Base-by-base conservation (phyloP, 2,888 invertebrate genomes). In the Gandaritis pyraliata region DNA sequence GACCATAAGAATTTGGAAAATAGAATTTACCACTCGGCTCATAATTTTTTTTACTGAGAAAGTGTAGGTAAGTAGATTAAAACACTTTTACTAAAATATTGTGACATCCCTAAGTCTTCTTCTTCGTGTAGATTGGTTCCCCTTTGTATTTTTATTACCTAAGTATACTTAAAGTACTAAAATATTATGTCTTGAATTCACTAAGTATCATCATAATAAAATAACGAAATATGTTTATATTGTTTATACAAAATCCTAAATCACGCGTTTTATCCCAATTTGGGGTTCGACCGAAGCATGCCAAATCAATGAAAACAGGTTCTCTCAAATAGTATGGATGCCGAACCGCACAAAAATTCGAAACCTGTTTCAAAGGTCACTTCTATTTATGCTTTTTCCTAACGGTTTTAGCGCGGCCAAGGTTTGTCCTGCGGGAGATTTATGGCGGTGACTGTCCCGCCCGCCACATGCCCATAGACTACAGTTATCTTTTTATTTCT, bases 341-440 rank as follows among this genome's bases (percentile, higher is more conserved):
- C 45, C 50, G 60, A 54, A 50, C 39, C 57, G 43, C 47, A 46
- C 47, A 39, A 45, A 43, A 53, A 41, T 54, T 4, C 36, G 33
- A 13, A 54, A 58, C 63, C 58, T 29, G 63, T 55, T 58, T 46
- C 51, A 55, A 51, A 63, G 63, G 63, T 63, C 55, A 55, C 58
- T 55, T 47, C 58, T 58, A 63, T 63, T 59, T 61, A 51, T 55
- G 62, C 61, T 64, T 65, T 65, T 61, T 64, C 58, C 43, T 69
- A 65, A 67, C 65, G 61, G 69, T 54, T 49, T 55, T 49, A 39
- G 50, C 15, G 30, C 39, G 50, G 30, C 56, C 61, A 46, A 53
- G 48, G 67, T 54, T 15, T 64, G 69, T 67, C 75, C 66, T 64
- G 66, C 56, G 47, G 45, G 68, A 68, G 72, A 76, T 75, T 68